Evolutionary conservation across 2,888 invertebrate species (phyloP).

Genomic region (Silvanus unidentatus): DNA sequence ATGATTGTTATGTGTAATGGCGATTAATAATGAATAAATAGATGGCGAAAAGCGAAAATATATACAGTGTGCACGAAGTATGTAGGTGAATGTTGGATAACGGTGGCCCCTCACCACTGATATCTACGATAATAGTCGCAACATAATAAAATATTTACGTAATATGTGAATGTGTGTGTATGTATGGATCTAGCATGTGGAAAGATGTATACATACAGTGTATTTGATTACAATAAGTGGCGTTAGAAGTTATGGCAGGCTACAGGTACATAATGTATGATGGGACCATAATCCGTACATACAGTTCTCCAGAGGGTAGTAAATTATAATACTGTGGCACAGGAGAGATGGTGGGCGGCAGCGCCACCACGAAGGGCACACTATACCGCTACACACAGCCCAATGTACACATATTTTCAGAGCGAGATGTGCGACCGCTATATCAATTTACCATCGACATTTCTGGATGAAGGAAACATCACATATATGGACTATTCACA

Average conservation of each 20-base stretch:
- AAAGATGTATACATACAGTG: slow-evolving; percentile 14
- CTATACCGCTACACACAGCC: neutral
- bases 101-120: neutral
- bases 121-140: slow-evolving; percentile 5
- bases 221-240: slow-evolving; percentile 33
- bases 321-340: slow-evolving; percentile 28
- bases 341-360: slow-evolving; percentile 9
- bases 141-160: slow-evolving; percentile 2
- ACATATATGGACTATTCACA: too few species aligned
- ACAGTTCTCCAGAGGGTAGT: slow-evolving; percentile 25
- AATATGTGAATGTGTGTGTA: neutral
- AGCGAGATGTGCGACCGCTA: slow-evolving; percentile 6
- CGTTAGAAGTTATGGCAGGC: slow-evolving; percentile 30
- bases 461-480: slow-evolving; percentile 6
- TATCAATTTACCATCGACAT: slow-evolving; percentile 25
- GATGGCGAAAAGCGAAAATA: too few species aligned
- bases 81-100: too few species aligned
- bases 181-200: slow-evolving; percentile 6
- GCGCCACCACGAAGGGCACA: neutral
- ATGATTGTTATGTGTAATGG: too few species aligned
- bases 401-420: neutral
- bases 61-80: too few species aligned
- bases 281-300: slow-evolving; percentile 30
- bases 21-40: too few species aligned
- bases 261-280: slow-evolving; percentile 32